Evolutionary conservation across 53 echinoderm and acorn worm genomes (phyloP), one percentile per base, ranked within the genome.

Genomic region (Stichopus horrens): DNA sequence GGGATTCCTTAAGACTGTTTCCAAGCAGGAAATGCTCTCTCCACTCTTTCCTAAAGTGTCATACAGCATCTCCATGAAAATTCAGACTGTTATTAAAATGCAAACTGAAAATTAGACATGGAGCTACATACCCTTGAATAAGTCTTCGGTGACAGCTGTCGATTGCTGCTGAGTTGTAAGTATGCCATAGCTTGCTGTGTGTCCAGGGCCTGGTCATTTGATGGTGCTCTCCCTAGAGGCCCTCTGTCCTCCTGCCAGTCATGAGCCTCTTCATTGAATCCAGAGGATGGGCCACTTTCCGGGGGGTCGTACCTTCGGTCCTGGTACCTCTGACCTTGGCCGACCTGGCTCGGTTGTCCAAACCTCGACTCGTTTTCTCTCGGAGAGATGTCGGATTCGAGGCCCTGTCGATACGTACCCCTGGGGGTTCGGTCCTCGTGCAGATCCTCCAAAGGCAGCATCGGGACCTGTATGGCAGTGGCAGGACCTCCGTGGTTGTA

Each of bases 121-220:
- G 37, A 37, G 37, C 37, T 37, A 37, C 37, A 37, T 63, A 63
- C 63, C 63, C 63, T 63, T 13, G 63, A 16, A 63, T 63, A 63
- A 63, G 16, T 10, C 16, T 63, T 63, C 11, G 63, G 63, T 79
- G 55, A 55, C 5, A 5, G 18, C 53, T 52, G 8, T 4, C 54
- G 54, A 54, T 79, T 53, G 55, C 55, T 79, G 55, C n/a, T 79
- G 79, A 79, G 79, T 79, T 79, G 79, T 79, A 79, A 79, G 55
- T 53, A 79, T 53, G 79, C 79, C 79, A 79, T 79, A 19, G 79
- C 79, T 55, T 79, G n/a, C 52, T 79, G 55, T 18, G 79, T 79
- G 54, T 79, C 54, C 13, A 9, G 18, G 9, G 79, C 79, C 8
- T 79, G 52, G 55, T 79, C 16, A 1, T 11, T 4, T 16, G 11